phyloP scores from a whole-genome alignment of 2,113 vertebrate genomes.

The Struthio camelus region DNA sequence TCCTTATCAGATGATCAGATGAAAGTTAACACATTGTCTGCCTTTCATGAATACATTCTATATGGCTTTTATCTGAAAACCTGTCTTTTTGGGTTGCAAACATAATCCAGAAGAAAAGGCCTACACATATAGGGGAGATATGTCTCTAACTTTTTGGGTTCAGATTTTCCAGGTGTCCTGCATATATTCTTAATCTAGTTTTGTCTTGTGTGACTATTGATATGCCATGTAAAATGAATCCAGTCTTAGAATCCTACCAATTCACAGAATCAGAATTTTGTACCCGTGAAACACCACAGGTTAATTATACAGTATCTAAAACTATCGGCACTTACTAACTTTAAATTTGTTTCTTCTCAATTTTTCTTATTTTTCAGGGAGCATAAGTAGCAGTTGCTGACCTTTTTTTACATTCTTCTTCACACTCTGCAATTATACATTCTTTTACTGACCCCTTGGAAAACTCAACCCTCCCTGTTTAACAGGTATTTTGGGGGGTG shows the following conservation, averaged over 20 bases:
- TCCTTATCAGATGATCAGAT: background rate
- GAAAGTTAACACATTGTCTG: background rate
- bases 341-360: background rate
- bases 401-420: background rate
- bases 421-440: background rate
- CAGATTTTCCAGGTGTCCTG: background rate
- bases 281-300: background rate
- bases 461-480: background rate
- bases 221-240: background rate
- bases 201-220: background rate
- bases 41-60: background rate
- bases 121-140: background rate
- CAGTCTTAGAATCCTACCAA: background rate
- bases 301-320: background rate
- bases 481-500: background rate
- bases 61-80: background rate
- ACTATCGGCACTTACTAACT: background rate
- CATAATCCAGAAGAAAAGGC: background rate
- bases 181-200: background rate
- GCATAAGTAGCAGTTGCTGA: background rate
- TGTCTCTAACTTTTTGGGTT: background rate
- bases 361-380: background rate
- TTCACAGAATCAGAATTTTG: background rate
- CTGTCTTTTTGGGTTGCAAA: background rate
- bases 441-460: background rate